phyloP scores from a whole-genome alignment of 2,888 invertebrate species.

The Nephrotoma guestfalica region DNA sequence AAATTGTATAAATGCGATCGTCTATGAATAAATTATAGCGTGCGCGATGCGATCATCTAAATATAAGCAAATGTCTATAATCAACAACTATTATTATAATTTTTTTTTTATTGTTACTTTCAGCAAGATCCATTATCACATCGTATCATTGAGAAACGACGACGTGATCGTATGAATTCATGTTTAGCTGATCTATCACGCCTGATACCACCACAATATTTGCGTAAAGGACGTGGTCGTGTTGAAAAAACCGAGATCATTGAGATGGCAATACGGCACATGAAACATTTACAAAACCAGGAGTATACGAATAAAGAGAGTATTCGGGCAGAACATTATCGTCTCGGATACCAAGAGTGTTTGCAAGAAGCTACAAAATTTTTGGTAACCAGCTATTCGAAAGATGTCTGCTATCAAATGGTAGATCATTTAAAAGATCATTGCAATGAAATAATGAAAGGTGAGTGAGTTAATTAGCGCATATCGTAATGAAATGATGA shows the following conservation, averaged over 20 bases:
- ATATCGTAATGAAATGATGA: background rate
- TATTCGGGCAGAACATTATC: conserved; percentile 35
- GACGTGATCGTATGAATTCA: conserved; percentile 94
- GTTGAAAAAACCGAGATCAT: conserved; percentile 97
- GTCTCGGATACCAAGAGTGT: conserved; percentile 82
- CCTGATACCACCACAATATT: conserved; percentile 81
- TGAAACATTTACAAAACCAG: conserved; percentile 72
- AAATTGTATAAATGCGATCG: background rate
- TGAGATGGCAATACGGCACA: conserved; percentile 92
- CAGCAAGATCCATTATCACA: conserved; percentile 96
- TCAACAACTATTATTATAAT: background rate
- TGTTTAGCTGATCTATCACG: conserved; percentile 87
- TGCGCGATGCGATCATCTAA: background rate
- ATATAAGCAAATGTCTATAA: background rate
- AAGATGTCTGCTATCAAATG: conserved; percentile 66
- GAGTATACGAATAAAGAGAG: conserved; percentile 32
- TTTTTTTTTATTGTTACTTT: background rate
- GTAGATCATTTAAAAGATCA: conserved; percentile 73
- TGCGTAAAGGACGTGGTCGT: conserved; percentile 88
- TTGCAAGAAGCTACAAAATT: conserved; percentile 80
- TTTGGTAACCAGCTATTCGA: conserved; percentile 73
- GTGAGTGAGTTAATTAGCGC: conserved; percentile 31
- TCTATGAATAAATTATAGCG: background rate
- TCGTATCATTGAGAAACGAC: conserved; percentile 88
- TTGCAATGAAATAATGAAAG: conserved; percentile 48